A percentile compares a stretch with the other conserved stretches of the same genome.
Conservation (phyloP, 2,113 vertebrate species). For the Antechinus stuartii region DNA sequence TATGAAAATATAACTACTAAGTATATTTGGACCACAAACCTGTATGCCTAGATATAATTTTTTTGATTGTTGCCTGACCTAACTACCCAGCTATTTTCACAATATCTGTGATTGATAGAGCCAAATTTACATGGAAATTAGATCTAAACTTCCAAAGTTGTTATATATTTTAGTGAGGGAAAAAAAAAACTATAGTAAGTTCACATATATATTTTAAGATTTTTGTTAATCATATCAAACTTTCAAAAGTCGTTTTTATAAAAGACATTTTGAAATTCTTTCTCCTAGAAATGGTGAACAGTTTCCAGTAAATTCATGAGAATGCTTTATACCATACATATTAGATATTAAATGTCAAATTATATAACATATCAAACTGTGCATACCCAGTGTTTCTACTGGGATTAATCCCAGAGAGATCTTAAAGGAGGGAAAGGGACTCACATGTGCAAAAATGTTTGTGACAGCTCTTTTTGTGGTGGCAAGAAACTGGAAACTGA, state of each 20-base stretch:
- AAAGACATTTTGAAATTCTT: constrained; percentile 39
- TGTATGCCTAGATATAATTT: neutral
- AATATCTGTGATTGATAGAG: neutral
- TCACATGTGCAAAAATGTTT: too few species aligned
- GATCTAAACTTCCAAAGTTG: neutral
- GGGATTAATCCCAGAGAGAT: too few species aligned
- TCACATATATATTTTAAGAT: constrained; percentile 8
- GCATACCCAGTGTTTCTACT: too few species aligned
- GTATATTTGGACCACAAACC: constrained; percentile 4
- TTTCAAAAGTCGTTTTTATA: constrained; percentile 52
- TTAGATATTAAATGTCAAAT: constrained; percentile 24
- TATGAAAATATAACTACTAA: constrained; percentile 32
- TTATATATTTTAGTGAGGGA: neutral
- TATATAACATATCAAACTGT: neutral
- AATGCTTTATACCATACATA: constrained; percentile 19
- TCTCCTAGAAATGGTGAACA: constrained; percentile 19
- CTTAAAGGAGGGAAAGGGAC: too few species aligned
- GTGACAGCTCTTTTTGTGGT: too few species aligned
- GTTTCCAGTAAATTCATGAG: constrained; percentile 25
- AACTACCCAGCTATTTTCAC: neutral
- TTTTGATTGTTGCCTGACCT: neutral
- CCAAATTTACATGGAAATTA: neutral
- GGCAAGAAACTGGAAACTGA: too few species aligned
- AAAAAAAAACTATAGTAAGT: neutral
- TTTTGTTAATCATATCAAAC: constrained; percentile 27